Evolutionary conservation across 2,797 vertebrate species (phyloP).

Genomic region (Dallia pectoralis): DNA sequence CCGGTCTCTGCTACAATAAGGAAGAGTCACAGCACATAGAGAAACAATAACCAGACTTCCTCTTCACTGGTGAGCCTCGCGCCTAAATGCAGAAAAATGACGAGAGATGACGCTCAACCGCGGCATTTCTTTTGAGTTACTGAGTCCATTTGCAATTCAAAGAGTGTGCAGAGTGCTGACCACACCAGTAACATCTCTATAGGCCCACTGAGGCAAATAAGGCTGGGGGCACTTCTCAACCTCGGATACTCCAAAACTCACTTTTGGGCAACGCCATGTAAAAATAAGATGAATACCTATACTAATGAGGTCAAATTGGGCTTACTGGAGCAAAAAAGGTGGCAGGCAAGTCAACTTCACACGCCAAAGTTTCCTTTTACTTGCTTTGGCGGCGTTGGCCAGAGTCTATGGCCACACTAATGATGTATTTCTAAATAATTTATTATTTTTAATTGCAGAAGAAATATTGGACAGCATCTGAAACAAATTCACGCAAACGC

Average conservation of each 20-base stretch:
- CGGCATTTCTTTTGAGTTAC: constrained; percentile 81
- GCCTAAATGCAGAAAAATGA: constrained; percentile 81
- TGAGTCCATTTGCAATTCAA: constrained; percentile 78
- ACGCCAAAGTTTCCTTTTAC: constrained; percentile 61
- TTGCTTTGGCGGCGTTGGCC: constrained; percentile 57
- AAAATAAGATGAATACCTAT: constrained; percentile 76
- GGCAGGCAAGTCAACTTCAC: constrained; percentile 47
- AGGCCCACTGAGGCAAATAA: constrained; percentile 75
- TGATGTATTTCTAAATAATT: constrained; percentile 54
- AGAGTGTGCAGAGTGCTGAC: constrained; percentile 78
- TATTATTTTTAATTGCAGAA: constrained; percentile 55
- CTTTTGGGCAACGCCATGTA: constrained; percentile 74
- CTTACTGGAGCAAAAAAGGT: constrained; percentile 65
- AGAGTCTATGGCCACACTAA: constrained; percentile 49
- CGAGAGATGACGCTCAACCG: constrained; percentile 67
- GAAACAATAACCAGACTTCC: constrained; percentile 76
- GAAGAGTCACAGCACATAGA: constrained; percentile 69
- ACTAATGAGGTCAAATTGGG: constrained; percentile 72
- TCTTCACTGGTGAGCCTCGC: constrained; percentile 66
- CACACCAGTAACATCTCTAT: constrained; percentile 71
- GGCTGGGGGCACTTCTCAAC: constrained; percentile 70
- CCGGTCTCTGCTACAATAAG: constrained; percentile 70
- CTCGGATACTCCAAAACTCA: constrained; percentile 65
- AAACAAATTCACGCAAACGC: not conserved
- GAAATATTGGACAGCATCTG: not conserved